A percentile compares a stretch with the other conserved stretches of the same genome.
These are phyloP conservation scores for Zoanthus sociatus DNA, from an alignment of 92 coral and sea anemone species.

Conservation along the genomic window DNA sequence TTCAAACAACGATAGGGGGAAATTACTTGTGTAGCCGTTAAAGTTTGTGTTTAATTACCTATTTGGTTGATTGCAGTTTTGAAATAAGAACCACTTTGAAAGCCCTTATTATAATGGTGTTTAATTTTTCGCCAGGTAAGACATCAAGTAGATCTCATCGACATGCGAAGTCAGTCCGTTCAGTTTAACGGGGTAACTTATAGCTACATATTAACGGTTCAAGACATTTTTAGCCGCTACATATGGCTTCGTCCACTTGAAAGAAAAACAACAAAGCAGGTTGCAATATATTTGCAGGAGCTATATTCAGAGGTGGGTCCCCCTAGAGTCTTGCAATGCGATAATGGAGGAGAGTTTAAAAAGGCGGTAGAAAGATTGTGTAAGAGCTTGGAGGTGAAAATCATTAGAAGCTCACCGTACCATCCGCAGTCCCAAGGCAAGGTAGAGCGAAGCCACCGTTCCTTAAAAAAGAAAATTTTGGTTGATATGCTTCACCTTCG, in stretches of 20 bases:
- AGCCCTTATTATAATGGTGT: no score
- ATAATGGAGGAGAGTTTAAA: conserved; percentile 63
- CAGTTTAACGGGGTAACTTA: conserved; percentile 23
- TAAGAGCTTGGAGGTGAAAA: conserved; percentile 35
- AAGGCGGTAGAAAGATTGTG: conserved; percentile 40
- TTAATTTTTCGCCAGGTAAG: no score
- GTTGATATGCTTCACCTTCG: conserved; percentile 18
- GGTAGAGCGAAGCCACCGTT: conserved; percentile 46
- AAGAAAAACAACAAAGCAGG: conserved; percentile 42
- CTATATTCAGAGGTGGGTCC: conserved; percentile 25
- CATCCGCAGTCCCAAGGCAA: conserved; percentile 74
- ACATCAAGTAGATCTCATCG: no score
- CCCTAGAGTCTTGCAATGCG: conserved; percentile 56
- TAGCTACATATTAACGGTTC: conserved; percentile 56
- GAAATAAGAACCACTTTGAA: no score
- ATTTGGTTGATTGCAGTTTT: no score
- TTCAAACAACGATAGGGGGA: no score
- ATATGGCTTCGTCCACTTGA: conserved; percentile 61
- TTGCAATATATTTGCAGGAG: conserved; percentile 7
- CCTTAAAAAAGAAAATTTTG: conserved; percentile 48
- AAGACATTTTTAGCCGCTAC: conserved; percentile 67
- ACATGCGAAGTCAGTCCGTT: no score
- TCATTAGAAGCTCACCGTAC: conserved; percentile 57
- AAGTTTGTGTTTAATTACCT: no score
- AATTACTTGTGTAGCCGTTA: no score